Percentiles rank a stretch among this genome's conserved stretches.
These are phyloP conservation scores for Physella acuta DNA, from an alignment of 1,140 invertebrate genomes.

Conservation along the genomic window DNA sequence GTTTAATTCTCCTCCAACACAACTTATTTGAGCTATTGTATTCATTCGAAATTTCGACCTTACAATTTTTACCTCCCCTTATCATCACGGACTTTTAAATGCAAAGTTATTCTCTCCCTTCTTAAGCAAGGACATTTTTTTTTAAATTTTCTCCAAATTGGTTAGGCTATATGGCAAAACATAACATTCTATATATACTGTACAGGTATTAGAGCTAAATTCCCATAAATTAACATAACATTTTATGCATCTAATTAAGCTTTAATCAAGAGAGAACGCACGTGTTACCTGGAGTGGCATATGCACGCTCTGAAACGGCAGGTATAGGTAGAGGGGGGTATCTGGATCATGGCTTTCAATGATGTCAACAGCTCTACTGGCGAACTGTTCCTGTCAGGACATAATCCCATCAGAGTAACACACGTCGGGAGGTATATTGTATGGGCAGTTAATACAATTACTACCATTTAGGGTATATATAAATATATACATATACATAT, in stretches of 20 bases:
- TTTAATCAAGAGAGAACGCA: too few relatives aligned
- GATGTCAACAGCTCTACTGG: constrained; percentile 10
- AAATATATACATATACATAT: neutral
- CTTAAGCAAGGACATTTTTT: too few relatives aligned
- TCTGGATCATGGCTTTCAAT: constrained; percentile 19
- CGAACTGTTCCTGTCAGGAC: neutral
- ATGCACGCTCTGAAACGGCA: constrained; percentile 31
- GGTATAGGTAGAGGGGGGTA: constrained; percentile 41
- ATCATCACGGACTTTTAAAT: too few relatives aligned
- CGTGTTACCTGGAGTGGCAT: constrained; percentile 22
- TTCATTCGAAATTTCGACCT: too few relatives aligned
- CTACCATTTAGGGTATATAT: neutral
- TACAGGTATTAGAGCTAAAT: neutral
- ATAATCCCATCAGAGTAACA: neutral
- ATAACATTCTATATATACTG: neutral
- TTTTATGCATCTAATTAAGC: neutral
- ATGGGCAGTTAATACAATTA: neutral
- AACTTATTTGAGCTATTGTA: too few relatives aligned
- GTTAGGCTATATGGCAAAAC: neutral
- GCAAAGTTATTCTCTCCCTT: too few relatives aligned
- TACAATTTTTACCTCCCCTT: too few relatives aligned
- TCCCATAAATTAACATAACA: neutral
- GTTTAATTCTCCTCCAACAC: too few relatives aligned
- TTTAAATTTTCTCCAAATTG: too few relatives aligned
- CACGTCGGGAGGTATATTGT: neutral